Evolutionary conservation across 2,888 invertebrate species (phyloP), one percentile per base, ranked within the genome.

Genomic region (Brachynemurus nebulosus): DNA sequence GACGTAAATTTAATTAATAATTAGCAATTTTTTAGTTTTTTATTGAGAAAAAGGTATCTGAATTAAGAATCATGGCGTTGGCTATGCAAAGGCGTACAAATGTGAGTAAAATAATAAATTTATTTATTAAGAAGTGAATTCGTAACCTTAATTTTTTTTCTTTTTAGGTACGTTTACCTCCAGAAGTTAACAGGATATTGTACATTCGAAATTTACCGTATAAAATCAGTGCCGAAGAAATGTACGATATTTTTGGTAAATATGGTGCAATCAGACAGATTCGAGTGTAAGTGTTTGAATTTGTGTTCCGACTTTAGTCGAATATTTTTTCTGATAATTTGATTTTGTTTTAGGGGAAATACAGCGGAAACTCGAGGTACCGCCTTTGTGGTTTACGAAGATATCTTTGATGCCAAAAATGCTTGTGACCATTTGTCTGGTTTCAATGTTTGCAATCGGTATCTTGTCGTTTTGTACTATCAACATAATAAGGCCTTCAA

Each of bases 181-280:
- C 98, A 49, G 98, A 97, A 72, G 98, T 98, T 2, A 98, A 99
- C 62, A 74, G 97, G 59, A 89, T 98, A 47, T 68, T 98, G 3
- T 98, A 96, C 61, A 84, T 99, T 8, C 74, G 97, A 58, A 99
- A 99, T 68, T 71, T 98, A 48, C 98, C 98, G 0, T 99, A 97
- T 60, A 98, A 98, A 73, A 98, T 99, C 54, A 96, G 96, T 40
- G 92, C 90, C 5, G 98, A 98, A 66, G 98, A 99, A 77, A 98
- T 98, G 97, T 98, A 99, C 62, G 98, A 99, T 67, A 99, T 99
- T 51, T 99, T 98, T 73, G 98, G 98, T 14, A 99, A 99, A 71
- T 98, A 97, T 68, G 98, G 98, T 55, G 97, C 98, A 3, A 97
- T 98, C 52, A 69, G 98, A 55, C 98, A 99, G 69, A 98, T 98